Base-by-base conservation (phyloP, 1,140 invertebrate species). In the Pseudomyrmex dendroicus region DNA sequence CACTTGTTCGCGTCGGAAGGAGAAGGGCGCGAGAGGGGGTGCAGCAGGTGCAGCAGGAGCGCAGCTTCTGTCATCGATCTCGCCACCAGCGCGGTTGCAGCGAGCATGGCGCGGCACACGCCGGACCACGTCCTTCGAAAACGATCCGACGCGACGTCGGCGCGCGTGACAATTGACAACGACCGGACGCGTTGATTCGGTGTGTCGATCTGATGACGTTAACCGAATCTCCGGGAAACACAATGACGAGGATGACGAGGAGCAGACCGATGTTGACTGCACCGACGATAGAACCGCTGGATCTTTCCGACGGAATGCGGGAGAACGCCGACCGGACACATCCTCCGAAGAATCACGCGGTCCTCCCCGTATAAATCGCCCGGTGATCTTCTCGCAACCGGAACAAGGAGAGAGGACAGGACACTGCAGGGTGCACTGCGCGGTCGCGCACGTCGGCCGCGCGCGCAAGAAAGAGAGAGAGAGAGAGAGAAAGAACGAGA, bases 41-140 rank as follows among this genome's bases (percentile, higher is more conserved):
- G 83, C 74, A 67, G 77, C 70, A 78, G 73, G 87, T 73, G 82
- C 73, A 88, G 83, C 62, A 82, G 73, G 72, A 85, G 68, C 86
- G 76, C 76, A 63, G 83, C 78, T 85, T 89, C 63, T 70, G 85
- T 80, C 86, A 85, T 89, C 86, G 87, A 88, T 89, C 77, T 89
- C 64, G 46, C 77, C 80, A 35, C 35, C 35, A 35, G 35, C 35
- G 66, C 73, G 67, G 72, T 78, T 85, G 86, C 83, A 85, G 83
- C 52, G 86, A 84, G 76, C 86, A 85, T 87, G 87, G 82, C 77
- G 83, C 72, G 83, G 52, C 61, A 87, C 50, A 82, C 72, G 83
- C 59, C 62, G 62, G 25, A 61, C 12, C 15, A 67, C 64, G 44
- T 76, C 35, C 35, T 35, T 35, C 35, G 35, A 35, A 35, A 35